Conservation (phyloP, 2,113 vertebrate genomes). For the Abramis brama region DNA sequence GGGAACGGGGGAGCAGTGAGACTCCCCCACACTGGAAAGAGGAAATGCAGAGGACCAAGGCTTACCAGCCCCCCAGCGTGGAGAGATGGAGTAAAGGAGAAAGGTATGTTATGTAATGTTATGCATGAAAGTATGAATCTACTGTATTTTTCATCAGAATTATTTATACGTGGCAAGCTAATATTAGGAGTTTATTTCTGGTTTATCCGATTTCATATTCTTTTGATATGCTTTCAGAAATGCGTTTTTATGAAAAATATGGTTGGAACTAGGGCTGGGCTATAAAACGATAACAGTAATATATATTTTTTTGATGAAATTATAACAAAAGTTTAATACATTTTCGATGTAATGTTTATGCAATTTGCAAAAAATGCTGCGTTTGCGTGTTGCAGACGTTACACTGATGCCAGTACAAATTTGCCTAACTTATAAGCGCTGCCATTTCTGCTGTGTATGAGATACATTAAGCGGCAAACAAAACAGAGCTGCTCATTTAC, state of each 20-base stretch:
- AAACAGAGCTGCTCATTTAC: no score
- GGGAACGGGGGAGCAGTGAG: constrained; percentile 87
- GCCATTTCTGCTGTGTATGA: no score
- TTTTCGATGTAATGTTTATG: no score
- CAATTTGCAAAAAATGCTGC: no score
- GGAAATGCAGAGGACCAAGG: constrained; percentile 91
- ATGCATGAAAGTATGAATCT: neutral
- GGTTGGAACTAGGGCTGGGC: neutral
- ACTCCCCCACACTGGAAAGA: constrained; percentile 98
- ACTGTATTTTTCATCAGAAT: neutral
- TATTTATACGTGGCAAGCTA: neutral
- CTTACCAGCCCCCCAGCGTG: constrained; percentile 83
- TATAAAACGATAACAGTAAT: no score
- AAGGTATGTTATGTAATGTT: constrained; percentile 76
- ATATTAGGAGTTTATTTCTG: neutral
- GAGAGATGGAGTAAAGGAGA: constrained; percentile 97
- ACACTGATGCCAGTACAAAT: no score
- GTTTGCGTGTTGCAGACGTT: no score
- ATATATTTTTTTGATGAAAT: no score
- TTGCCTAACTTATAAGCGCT: no score
- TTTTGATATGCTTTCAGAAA: neutral
- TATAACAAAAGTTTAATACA: no score
- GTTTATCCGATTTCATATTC: neutral
- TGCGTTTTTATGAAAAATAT: neutral
- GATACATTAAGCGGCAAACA: no score